A percentile compares a stretch with the other conserved stretches of the same genome.
Evolutionary conservation across 2,113 vertebrate species (phyloP).

Genomic region (Dinomys branickii): DNA sequence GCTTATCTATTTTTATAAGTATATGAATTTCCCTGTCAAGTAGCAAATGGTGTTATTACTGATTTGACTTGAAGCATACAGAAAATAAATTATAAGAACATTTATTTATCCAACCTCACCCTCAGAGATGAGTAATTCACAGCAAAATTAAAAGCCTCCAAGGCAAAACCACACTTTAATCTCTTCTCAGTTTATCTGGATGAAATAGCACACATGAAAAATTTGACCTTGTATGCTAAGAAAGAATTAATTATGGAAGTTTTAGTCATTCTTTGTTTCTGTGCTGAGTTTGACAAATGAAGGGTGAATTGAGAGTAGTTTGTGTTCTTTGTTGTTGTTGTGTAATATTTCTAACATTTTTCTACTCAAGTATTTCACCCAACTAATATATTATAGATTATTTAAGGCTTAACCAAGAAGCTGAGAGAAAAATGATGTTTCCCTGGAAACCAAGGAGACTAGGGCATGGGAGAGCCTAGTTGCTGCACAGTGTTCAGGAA

Average conservation of each 20-base stretch:
- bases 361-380: not conserved
- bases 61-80: not conserved
- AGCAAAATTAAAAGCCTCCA: not conserved
- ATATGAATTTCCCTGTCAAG: not conserved
- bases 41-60: constrained; percentile 30
- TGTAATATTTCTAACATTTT: constrained; percentile 10
- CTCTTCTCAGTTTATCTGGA: not conserved
- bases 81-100: not conserved
- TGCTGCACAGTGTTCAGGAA: not conserved
- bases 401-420: not conserved
- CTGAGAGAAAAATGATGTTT: constrained; percentile 15
- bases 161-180: not conserved
- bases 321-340: not conserved
- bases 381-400: not conserved
- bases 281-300: not conserved
- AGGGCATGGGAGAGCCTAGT: not conserved
- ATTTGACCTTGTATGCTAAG: not conserved
- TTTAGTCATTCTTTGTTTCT: not conserved
- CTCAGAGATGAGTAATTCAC: not conserved
- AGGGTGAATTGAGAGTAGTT: not conserved
- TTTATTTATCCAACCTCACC: not conserved
- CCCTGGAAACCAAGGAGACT: not conserved
- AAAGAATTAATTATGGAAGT: not conserved
- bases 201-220: not conserved
- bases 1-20: constrained; percentile 8